These are phyloP conservation scores for Micrastur ruficollis DNA, from an alignment of 2,797 vertebrate species.

Conservation along the genomic window DNA sequence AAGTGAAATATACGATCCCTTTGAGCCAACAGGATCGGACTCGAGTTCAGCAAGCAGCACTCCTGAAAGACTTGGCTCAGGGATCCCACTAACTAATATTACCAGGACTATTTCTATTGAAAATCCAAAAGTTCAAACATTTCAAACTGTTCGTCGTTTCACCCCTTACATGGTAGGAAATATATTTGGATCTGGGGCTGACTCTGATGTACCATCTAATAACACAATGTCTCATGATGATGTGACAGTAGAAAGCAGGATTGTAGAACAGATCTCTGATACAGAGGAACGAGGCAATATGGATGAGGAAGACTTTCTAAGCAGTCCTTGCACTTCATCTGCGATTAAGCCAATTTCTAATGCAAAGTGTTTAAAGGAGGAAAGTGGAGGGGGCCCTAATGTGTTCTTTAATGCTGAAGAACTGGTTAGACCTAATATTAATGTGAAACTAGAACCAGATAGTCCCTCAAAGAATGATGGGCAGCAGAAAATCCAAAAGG, in stretches of 20 bases:
- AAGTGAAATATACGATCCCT: conserved; percentile 92
- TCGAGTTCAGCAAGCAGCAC: conserved; percentile 81
- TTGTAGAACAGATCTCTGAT: conserved; percentile 61
- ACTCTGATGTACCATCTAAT: not conserved
- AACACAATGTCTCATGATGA: conserved; percentile 7
- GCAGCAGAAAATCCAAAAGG: conserved; percentile 24
- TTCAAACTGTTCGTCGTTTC: conserved; percentile 74
- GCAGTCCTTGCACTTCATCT: not conserved
- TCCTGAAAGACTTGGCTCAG: conserved; percentile 69
- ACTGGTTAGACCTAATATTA: conserved; percentile 53
- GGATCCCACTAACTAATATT: conserved; percentile 69
- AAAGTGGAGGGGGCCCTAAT: not conserved
- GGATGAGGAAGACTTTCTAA: conserved; percentile 1
- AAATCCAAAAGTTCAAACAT: conserved; percentile 64
- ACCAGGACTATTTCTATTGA: conserved; percentile 73
- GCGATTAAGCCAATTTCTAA: not conserved
- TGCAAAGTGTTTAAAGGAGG: conserved; percentile 30
- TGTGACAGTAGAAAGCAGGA: not conserved
- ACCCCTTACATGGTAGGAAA: conserved; percentile 67
- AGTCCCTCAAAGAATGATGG: conserved; percentile 5
- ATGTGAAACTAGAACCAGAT: conserved; percentile 53
- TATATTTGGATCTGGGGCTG: conserved; percentile 36
- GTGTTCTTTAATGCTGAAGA: conserved; percentile 70
- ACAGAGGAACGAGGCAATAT: conserved; percentile 33
- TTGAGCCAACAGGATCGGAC: conserved; percentile 92